These are phyloP conservation scores for Candoia aspera DNA, from an alignment of 2,113 vertebrate genomes.

Conservation along the genomic window DNA sequence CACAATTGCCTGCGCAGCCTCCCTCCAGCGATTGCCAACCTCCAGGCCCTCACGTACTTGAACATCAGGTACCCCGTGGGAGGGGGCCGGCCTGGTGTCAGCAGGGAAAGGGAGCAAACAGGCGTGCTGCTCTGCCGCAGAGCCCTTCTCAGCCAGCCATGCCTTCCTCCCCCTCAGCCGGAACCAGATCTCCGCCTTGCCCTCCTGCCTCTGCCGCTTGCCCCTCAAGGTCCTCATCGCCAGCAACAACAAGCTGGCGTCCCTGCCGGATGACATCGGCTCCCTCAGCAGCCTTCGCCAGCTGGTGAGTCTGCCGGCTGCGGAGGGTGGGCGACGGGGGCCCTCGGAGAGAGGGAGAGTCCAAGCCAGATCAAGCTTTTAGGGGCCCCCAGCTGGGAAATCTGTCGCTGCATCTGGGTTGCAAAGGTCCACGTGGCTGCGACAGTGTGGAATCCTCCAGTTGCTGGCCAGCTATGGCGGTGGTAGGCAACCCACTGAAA, in stretches of 20 bases:
- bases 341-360: neutral
- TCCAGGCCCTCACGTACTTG: slow-evolving; percentile 92
- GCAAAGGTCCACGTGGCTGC: neutral
- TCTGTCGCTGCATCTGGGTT: neutral
- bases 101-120: fast-evolving
- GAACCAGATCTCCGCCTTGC: slow-evolving; percentile 85
- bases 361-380: neutral
- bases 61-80: slow-evolving; percentile 71
- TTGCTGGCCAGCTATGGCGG: no score
- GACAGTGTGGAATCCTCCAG: neutral
- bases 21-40: slow-evolving; percentile 81
- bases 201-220: slow-evolving; percentile 85
- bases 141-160: neutral
- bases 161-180: slow-evolving; percentile 74
- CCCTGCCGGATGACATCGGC: slow-evolving; percentile 78
- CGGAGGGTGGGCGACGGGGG: neutral
- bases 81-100: neutral
- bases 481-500: neutral
- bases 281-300: slow-evolving; percentile 83
- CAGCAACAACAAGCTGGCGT: slow-evolving; percentile 90
- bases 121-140: neutral
- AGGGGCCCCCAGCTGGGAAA: neutral
- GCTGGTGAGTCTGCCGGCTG: slow-evolving; percentile 74
- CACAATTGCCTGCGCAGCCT: slow-evolving; percentile 91
- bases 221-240: slow-evolving; percentile 88